Base-by-base conservation (phyloP, 2,888 invertebrate species). In the Didymodactylos carnosus region DNA sequence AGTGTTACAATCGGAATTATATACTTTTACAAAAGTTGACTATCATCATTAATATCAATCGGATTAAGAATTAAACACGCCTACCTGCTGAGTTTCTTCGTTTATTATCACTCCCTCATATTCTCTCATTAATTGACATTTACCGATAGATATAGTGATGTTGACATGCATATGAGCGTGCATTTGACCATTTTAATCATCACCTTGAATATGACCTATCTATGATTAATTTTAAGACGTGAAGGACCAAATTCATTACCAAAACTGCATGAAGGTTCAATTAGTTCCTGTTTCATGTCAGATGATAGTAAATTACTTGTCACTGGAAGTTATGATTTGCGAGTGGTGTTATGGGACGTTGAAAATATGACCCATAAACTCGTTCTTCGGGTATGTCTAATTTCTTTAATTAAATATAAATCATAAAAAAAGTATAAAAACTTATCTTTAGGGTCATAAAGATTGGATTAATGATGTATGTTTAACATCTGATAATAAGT, bases 401-500 rank as follows among this genome's bases (percentile, higher is more conserved):
- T 35, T 25, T 27, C 19, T 25, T 43, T 29, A 29, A 69, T 40
- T 40, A 39, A 39, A 29, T 40, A 39, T 62, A 40, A 4, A 4
- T 11, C 19, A n/a, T 8, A 29, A 19, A 0, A 11, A 23, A 27
- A 6, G 4, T 16, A 41, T 41, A 23, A 25, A 41, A 25, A 19
- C 25, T 69, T 13, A 35, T 39, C 11, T 49, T 69, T 77, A 83
- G 82, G 83, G 82, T 73, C 83, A 83, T 77, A 77, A 77, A 25
- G 81, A 78, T 76, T 83, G 83, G 83, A 78, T 83, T 19, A 79
- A 81, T 70, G 82, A 82, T 78, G 81, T 82, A 2, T 77, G 77
- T 73, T 79, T 82, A 73, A 81, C 80, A 75, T 76, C 78, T 70
- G 81, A 82, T 75, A 78, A 79, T 72, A 78, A 78, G 41, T 81